These are phyloP conservation scores for Perdix hodgsoniae DNA, from an alignment of 2,797 vertebrate genomes.

Conservation along the genomic window DNA sequence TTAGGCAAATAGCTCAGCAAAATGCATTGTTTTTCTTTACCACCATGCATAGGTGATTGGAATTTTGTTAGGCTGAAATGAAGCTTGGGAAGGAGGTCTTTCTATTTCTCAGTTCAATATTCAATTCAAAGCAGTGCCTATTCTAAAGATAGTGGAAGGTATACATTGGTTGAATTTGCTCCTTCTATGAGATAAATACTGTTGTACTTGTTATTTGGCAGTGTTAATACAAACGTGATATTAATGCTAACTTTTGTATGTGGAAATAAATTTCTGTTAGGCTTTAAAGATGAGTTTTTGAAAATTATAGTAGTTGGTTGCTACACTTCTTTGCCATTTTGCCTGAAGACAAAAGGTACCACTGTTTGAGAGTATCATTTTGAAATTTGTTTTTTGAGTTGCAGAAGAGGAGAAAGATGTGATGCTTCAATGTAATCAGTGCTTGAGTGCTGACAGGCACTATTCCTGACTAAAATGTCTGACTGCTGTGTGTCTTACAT, in stretches of 20 bases:
- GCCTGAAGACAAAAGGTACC: neutral
- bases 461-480: neutral
- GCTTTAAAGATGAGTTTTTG: neutral
- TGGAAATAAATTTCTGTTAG: neutral
- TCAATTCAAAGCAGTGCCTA: neutral
- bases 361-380: neutral
- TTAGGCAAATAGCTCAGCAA: neutral
- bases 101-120: slow-evolving; percentile 12
- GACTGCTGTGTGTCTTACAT: neutral
- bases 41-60: neutral
- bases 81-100: neutral
- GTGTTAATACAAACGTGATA: neutral
- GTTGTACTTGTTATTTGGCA: neutral
- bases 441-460: neutral
- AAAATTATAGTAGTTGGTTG: neutral
- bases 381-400: neutral
- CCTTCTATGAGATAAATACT: neutral
- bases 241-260: neutral
- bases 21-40: neutral
- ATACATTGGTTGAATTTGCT: neutral
- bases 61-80: neutral
- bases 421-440: neutral
- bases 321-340: neutral
- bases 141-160: neutral
- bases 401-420: neutral